A percentile compares a stretch with the other conserved stretches of the same genome.
Evolutionary conservation across 2,888 invertebrate species (phyloP).

Genomic region (Rhimphoctona megacephalus): DNA sequence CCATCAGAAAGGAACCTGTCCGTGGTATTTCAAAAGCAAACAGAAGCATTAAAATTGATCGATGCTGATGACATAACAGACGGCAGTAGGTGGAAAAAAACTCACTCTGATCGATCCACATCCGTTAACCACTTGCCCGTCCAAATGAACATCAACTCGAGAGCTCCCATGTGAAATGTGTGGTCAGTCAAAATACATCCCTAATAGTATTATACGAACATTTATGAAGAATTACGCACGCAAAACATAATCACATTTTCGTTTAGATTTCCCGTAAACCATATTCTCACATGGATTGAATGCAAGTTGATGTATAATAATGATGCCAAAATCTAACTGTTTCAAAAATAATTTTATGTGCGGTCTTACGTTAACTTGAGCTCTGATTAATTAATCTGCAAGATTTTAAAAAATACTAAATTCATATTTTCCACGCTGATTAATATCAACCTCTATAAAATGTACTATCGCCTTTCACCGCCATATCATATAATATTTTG

Average conservation of each 20-base stretch:
- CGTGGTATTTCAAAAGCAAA: slow-evolving; percentile 41
- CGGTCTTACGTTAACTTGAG: no score
- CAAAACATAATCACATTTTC: background rate
- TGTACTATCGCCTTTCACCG: no score
- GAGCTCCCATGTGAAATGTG: slow-evolving; percentile 50
- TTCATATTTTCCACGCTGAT: no score
- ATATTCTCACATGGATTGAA: background rate
- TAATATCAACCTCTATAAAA: no score
- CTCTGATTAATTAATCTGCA: no score
- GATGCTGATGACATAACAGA: slow-evolving; percentile 58
- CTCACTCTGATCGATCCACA: slow-evolving; percentile 59
- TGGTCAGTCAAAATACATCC: slow-evolving; percentile 13
- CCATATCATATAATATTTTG: no score
- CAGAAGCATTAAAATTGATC: slow-evolving; percentile 62
- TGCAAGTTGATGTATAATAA: background rate
- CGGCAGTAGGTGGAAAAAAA: slow-evolving; percentile 19
- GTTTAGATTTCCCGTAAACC: background rate
- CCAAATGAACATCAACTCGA: slow-evolving; percentile 55
- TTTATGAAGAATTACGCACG: background rate
- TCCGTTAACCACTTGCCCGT: slow-evolving; percentile 58
- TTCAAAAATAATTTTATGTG: background rate
- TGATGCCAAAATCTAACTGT: background rate
- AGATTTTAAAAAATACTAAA: no score
- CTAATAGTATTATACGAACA: slow-evolving; percentile 11
- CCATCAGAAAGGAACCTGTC: slow-evolving; percentile 23